Percentiles rank a stretch among this genome's conserved stretches.
phyloP scores from a whole-genome alignment of 2,888 invertebrate genomes.

The Cheilosia grossa region DNA sequence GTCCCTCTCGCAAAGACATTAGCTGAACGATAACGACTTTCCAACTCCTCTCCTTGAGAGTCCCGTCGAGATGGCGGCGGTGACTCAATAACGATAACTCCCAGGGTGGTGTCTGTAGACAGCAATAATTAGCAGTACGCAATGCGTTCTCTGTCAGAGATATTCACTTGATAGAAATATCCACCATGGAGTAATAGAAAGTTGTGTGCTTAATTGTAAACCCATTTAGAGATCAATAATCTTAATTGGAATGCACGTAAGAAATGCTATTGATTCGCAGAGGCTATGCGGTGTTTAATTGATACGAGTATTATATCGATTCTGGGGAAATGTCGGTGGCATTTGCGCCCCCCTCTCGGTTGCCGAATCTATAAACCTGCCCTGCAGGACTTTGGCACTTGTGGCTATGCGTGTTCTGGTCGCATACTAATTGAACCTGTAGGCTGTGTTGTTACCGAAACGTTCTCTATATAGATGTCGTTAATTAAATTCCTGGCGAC shows the following conservation, averaged over 20 bases:
- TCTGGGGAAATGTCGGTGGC: neutral
- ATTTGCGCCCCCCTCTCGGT: no score
- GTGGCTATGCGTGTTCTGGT: neutral
- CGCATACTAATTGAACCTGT: conserved; percentile 14
- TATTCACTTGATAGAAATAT: neutral
- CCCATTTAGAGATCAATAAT: neutral
- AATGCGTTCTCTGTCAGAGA: neutral
- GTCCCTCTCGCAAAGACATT: conserved; percentile 25
- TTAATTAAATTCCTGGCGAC: conserved; percentile 5
- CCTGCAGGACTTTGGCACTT: neutral
- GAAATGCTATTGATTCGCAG: conserved; percentile 11
- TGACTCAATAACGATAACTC: neutral
- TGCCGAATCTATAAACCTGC: neutral
- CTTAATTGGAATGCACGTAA: neutral
- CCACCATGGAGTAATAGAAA: neutral
- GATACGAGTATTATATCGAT: neutral
- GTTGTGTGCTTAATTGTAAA: neutral
- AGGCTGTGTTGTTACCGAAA: neutral
- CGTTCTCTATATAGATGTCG: neutral
- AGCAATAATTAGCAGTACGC: neutral
- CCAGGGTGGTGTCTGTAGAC: neutral
- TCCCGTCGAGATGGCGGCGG: neutral
- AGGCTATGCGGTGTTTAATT: neutral
- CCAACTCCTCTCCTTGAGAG: neutral
- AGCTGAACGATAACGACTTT: conserved; percentile 36